Evolutionary conservation across 2,888 invertebrate genomes (phyloP), one percentile per base, ranked within the genome.

Genomic region (Agrochola litura): DNA sequence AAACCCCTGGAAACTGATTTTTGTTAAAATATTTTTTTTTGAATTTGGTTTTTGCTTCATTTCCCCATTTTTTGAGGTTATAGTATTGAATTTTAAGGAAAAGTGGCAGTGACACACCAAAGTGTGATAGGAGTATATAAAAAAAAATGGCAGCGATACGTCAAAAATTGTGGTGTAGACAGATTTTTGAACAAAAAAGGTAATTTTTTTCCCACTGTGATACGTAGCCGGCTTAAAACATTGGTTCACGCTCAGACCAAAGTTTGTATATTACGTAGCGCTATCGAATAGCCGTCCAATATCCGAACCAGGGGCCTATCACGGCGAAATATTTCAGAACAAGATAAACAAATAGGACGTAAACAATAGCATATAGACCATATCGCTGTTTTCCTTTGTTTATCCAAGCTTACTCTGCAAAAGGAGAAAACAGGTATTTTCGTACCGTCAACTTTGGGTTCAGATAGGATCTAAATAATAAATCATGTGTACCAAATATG

Each of bases 391-490:
- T 83, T 22, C 61, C 52, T 78, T 79, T 75, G 71, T 69, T 83
- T 79, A 68, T 56, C 58, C 67, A 58, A 79, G 63, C 58, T 67
- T 70, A 80, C 71, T 78, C 56, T 41, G 43, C 60, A 63, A 61
- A 68, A 73, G 63, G 56, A 71, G 64, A 79, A 75, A 65, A 60
- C 70, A 76, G 86, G 80, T 79, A 73, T 79, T 79, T 79, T 73
- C 58, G 70, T 67, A 54, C 61, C 64, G 72, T 43, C 64, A 73
- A 73, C 60, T 79, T 76, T 61, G 80, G 60, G 54, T 71, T 56
- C 65, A 71, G 84, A 84, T 84, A 84, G 58, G 64, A 76, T 83
- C 70, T 79, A 68, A 84, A 86, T 84, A 84, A 79, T 86, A 84
- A 73, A 84, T 83, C 67, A 73, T 58, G 63, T 65, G 67, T 74